Conservation (phyloP, 2,797 vertebrate genomes). For the Bryconaethiops microstoma region DNA sequence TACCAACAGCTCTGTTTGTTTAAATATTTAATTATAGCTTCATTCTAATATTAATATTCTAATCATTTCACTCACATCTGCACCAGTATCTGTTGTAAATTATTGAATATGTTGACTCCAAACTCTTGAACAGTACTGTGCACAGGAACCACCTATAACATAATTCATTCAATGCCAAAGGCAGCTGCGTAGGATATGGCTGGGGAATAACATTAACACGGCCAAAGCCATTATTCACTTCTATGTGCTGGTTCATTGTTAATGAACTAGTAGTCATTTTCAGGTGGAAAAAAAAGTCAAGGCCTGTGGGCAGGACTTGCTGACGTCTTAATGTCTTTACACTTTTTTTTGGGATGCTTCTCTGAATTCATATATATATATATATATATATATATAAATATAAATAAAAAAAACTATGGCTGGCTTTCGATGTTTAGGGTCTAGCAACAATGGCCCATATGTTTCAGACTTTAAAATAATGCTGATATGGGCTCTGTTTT, state of each 20-base stretch:
- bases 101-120: neutral
- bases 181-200: neutral
- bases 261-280: neutral
- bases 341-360: neutral
- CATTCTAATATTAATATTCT: too few relatives aligned
- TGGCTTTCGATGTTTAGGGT: too few relatives aligned
- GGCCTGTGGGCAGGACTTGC: neutral
- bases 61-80: neutral
- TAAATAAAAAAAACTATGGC: neutral
- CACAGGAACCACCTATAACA: neutral
- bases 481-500: neutral
- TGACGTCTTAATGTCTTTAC: too few relatives aligned
- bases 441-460: neutral
- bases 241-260: neutral
- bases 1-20: too few relatives aligned
- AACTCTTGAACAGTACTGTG: neutral
- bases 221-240: constrained; percentile 12
- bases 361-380: neutral
- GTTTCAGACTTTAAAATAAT: neutral
- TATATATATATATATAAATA: too few relatives aligned
- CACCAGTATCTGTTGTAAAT: neutral
- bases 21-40: neutral
- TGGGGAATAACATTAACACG: neutral
- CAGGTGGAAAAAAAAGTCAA: neutral
- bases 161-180: neutral